These are phyloP conservation scores for Acipenser ruthenus DNA, from an alignment of 2,797 vertebrate genomes.

Conservation along the genomic window DNA sequence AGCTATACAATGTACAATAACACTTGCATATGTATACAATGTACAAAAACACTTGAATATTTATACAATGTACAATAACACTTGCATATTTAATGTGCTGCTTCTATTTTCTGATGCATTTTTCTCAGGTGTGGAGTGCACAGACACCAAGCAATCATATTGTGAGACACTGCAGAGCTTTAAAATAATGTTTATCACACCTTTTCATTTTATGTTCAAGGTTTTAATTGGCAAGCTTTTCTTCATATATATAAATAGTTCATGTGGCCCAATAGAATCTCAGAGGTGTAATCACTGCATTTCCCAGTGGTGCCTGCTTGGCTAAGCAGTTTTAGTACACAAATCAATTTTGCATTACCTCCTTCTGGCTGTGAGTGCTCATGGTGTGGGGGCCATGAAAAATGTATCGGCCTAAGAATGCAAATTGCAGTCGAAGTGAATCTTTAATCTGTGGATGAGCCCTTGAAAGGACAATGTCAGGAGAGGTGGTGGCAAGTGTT, in stretches of 20 bases:
- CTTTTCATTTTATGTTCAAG: no score
- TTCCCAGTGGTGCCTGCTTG: constrained; percentile 67
- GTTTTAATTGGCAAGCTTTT: no score
- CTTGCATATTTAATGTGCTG: no score
- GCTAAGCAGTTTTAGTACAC: constrained; percentile 82
- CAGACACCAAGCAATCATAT: no score
- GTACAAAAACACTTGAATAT: no score
- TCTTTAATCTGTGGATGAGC: constrained; percentile 55
- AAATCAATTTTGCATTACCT: constrained; percentile 89
- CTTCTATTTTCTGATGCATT: no score
- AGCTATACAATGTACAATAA: no score
- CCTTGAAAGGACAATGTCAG: constrained; percentile 58
- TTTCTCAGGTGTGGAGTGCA: no score
- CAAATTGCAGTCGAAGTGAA: constrained; percentile 69
- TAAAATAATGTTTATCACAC: no score
- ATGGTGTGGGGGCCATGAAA: constrained; percentile 75
- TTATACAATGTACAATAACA: no score
- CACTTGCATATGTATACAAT: no score
- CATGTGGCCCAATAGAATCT: constrained; percentile 34
- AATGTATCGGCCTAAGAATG: constrained; percentile 75
- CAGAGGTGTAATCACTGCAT: constrained; percentile 64
- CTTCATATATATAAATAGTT: constrained; percentile 20
- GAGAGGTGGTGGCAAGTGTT: constrained; percentile 44
- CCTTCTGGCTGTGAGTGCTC: constrained; percentile 71
- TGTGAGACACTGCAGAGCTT: no score